Percentiles rank a stretch among this genome's conserved stretches.
Evolutionary conservation across 2,113 vertebrate genomes (phyloP).

Genomic region (Meleagris gallopavo): DNA sequence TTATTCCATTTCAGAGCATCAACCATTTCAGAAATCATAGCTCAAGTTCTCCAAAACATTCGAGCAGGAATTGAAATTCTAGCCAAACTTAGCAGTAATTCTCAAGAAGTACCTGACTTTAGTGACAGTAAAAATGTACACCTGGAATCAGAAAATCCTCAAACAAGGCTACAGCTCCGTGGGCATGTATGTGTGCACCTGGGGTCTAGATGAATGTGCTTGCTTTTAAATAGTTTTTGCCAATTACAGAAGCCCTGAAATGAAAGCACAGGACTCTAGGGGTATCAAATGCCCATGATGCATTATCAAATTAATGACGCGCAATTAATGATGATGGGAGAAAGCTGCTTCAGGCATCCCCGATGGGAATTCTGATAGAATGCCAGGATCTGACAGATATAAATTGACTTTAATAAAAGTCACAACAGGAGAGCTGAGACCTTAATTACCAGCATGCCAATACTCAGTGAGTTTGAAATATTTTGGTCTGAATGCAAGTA

Average conservation of each 20-base stretch:
- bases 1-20: neutral
- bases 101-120: neutral
- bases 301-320: slow-evolving; percentile 39
- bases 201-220: neutral
- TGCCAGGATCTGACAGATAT: slow-evolving; percentile 33
- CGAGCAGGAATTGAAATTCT: neutral
- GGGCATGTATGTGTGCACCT: neutral
- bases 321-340: slow-evolving; percentile 26
- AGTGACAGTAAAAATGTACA: neutral
- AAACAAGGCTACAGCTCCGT: neutral
- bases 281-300: neutral
- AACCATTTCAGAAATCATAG: neutral
- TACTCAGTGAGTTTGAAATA: slow-evolving; percentile 1
- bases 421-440: slow-evolving; percentile 38
- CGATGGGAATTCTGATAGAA: neutral
- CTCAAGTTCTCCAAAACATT: neutral
- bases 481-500: neutral
- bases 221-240: neutral
- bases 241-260: neutral
- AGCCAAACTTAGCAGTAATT: neutral
- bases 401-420: slow-evolving; percentile 59
- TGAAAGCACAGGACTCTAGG: neutral
- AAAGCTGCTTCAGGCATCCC: slow-evolving; percentile 18
- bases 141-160: neutral
- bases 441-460: slow-evolving; percentile 30